Evolutionary conservation across 2,888 invertebrate genomes (phyloP), one percentile per base, ranked within the genome.

Genomic region (Agrochola lota): DNA sequence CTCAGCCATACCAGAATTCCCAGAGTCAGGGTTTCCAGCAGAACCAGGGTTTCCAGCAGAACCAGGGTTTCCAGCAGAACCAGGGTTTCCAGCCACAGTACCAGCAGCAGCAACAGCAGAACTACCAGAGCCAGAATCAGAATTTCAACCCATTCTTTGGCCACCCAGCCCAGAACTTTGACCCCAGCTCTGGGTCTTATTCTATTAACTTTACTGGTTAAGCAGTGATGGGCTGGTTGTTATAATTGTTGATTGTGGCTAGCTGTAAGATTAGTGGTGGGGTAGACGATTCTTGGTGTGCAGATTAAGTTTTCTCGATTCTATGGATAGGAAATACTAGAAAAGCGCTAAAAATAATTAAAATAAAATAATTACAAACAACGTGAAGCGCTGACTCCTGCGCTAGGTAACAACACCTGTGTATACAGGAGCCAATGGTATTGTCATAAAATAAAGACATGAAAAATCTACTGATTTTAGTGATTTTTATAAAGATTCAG

Each of bases 161-260:
- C 30, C 98, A 98, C 93, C 98, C 98, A 0, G 97, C 98, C 0
- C 97, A 97, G 84, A 98, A 98, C 91, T 97, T 98, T 83, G 98
- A 98, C 91, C 97, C 98, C 64, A 97, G 96, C 91, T 97, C 97
- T 79, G 98, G 98, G 30, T 98, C 98, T 9, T 98, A 98, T 94
- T 97, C 98, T 84, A 97, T 98, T 85, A 97, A 98, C 91, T 98
- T 98, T 91, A 97, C 97, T 89, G 97, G 97, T 91, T 97, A 97
- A 92, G 87, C 11, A 82, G 77, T 77, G 64, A 81, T 74, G 62
- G 26, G 40, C 40, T 46, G 68, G 20, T 78, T 72, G 57, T 77
- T 74, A 30, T 30, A 20, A 20, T 71, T 72, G 67, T 71, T 57
- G 20, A 78, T 73, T 75, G 52, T 71, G 35, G 52, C 17, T 82